Conservation (phyloP, 2,113 vertebrate genomes). For the Oenanthe melanoleuca region DNA sequence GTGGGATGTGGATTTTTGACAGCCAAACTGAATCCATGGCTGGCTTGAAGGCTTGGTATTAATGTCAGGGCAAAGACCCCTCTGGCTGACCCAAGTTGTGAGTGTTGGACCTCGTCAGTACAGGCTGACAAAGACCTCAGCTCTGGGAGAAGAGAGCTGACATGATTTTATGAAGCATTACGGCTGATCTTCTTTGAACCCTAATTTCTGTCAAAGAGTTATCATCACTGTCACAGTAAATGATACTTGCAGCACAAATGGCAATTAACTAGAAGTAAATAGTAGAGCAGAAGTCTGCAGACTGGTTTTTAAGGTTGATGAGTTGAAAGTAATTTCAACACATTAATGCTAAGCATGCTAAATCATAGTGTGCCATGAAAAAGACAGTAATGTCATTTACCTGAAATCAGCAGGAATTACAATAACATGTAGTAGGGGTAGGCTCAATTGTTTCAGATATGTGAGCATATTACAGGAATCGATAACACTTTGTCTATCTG, state of each 20-base stretch:
- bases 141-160: neutral
- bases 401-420: neutral
- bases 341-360: conserved; percentile 31
- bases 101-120: neutral
- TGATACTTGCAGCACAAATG: conserved; percentile 58
- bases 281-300: conserved; percentile 53
- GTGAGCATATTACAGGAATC: neutral
- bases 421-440: neutral
- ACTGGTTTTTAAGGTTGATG: conserved; percentile 57
- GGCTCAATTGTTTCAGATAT: neutral
- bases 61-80: neutral
- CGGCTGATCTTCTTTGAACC: conserved; percentile 1
- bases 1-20: neutral
- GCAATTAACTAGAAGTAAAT: conserved; percentile 63
- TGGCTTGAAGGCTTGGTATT: neutral
- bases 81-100: neutral
- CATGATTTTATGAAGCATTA: neutral
- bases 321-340: conserved; percentile 52
- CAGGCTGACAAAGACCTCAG: neutral
- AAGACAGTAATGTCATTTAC: conserved; percentile 11
- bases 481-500: neutral
- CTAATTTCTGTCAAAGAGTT: conserved; percentile 46
- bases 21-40: neutral
- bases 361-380: conserved; percentile 2
- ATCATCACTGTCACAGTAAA: conserved; percentile 57